Evolutionary conservation across 64 coral and sea anemone genomes (phyloP), one percentile per base, ranked within the genome.

Genomic region (Pocillopora damicornis): DNA sequence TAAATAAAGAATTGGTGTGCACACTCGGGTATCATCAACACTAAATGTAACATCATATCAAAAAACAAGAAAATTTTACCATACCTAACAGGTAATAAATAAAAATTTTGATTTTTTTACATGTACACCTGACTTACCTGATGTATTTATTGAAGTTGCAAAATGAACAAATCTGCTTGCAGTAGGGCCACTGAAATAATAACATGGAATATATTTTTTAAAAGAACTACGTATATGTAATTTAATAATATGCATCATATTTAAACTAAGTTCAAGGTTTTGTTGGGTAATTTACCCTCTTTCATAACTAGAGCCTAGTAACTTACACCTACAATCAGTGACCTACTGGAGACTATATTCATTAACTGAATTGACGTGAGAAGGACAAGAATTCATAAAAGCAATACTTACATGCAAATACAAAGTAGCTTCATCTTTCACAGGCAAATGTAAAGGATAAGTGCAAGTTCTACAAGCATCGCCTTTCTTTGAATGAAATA

Each of bases 141-240:
- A 86, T 86, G 86, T 95, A 95, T 89, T 95, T 95, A 66, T 95
- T 95, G 86, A 95, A 95, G 59, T 95, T 95, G 65, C 93, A 95
- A 79, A 95, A 95, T 42, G 93, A 73, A 67, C 93, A 95, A 11
- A 95, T 71, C 34, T 91, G 73, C 58, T 86, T 95, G 73, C 93
- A 95, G 57, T 86, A 95, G 71, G 93, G 93, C 93, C 93, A 95
- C 93, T 95, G 71, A 0, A 86, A 75, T 65, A 65, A 79, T 1
- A 58, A 86, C 9, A 76, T 30, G 30, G 30, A 30, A 23, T 17
- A 79, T 16, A 8, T 58, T 60, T 25, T 26, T 4, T 56, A 71
- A 86, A 57, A 42, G 35, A 20, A 59, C 18, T 18, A 20, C 38
- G 22, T 59, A 37, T 76, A n/a, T 76, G 10, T 25, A 42, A 9